Evolutionary conservation across 2,113 vertebrate species (phyloP).

Genomic region (Pongo pygmaeus): DNA sequence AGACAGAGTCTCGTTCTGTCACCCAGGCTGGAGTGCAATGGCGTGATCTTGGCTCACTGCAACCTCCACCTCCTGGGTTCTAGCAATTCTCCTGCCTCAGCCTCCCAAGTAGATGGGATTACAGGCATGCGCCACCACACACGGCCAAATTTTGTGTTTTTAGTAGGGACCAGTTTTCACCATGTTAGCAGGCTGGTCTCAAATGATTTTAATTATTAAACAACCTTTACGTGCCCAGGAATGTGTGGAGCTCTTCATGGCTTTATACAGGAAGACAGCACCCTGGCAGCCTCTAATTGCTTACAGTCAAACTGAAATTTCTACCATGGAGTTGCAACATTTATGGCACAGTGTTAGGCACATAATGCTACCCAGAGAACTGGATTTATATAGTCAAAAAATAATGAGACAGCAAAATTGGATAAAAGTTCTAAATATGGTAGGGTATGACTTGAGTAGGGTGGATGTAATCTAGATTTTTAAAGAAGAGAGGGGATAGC

Average conservation of each 20-base stretch:
- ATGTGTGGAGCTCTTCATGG: not conserved
- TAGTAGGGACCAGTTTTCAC: no score
- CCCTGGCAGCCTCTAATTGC: not conserved
- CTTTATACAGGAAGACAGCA: not conserved
- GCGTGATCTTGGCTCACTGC: no score
- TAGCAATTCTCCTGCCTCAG: no score
- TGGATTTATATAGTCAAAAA: not conserved
- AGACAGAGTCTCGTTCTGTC: no score
- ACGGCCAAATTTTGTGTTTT: no score
- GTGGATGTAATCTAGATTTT: not conserved
- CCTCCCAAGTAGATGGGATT: no score
- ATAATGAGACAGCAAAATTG: not conserved
- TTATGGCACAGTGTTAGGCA: not conserved
- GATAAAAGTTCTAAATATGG: not conserved
- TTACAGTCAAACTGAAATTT: not conserved
- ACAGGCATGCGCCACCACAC: no score
- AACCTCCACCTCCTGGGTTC: no score
- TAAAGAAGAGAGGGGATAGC: not conserved
- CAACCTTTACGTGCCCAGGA: not conserved
- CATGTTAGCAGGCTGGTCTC: no score
- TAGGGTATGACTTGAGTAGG: not conserved
- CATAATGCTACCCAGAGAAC: not conserved
- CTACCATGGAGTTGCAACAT: not conserved
- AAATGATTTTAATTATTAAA: constrained; percentile 26
- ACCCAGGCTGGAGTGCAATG: no score